Percentiles rank a stretch among this genome's conserved stretches.
Conservation (phyloP, 2,888 invertebrate species). For the Aphidius colemani region DNA sequence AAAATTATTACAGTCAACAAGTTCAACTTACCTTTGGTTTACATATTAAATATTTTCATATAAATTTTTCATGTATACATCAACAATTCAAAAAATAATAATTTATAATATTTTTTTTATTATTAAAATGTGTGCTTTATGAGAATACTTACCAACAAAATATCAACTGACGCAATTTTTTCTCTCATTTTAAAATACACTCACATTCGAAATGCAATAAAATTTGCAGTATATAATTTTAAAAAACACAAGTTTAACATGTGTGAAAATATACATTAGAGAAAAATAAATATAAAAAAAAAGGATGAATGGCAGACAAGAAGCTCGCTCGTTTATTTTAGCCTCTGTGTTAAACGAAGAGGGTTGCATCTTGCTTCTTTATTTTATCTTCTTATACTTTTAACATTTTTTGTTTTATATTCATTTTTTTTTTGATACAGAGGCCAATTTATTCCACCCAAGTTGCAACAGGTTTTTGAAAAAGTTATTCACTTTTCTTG, state of each 20-base stretch:
- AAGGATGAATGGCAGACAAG: slow-evolving; percentile 12
- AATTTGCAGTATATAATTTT: slow-evolving; percentile 2
- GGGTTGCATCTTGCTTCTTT: slow-evolving; percentile 25
- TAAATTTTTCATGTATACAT: too few species aligned
- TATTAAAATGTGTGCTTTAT: too few species aligned
- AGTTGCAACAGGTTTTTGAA: slow-evolving; percentile 36
- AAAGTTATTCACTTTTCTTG: slow-evolving; percentile 20
- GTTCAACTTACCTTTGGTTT: too few species aligned
- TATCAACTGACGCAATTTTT: too few species aligned
- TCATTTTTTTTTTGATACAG: slow-evolving; percentile 22
- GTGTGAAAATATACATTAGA: slow-evolving; percentile 22
- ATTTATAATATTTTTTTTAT: too few species aligned
- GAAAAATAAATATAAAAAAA: slow-evolving; percentile 16
- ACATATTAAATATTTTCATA: too few species aligned
- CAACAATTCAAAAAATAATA: too few species aligned
- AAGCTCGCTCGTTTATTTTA: slow-evolving; percentile 33
- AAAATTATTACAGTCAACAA: too few species aligned
- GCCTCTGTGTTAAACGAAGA: slow-evolving; percentile 17
- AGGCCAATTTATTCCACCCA: slow-evolving; percentile 31
- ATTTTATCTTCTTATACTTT: not conserved
- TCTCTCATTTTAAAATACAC: not conserved
- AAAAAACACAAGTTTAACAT: slow-evolving; percentile 15
- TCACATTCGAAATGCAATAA: not conserved
- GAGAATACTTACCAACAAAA: too few species aligned
- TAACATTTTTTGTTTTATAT: slow-evolving; percentile 16